These are phyloP conservation scores for Melieria crassipennis DNA, from an alignment of 2,888 invertebrate genomes.

Conservation along the genomic window DNA sequence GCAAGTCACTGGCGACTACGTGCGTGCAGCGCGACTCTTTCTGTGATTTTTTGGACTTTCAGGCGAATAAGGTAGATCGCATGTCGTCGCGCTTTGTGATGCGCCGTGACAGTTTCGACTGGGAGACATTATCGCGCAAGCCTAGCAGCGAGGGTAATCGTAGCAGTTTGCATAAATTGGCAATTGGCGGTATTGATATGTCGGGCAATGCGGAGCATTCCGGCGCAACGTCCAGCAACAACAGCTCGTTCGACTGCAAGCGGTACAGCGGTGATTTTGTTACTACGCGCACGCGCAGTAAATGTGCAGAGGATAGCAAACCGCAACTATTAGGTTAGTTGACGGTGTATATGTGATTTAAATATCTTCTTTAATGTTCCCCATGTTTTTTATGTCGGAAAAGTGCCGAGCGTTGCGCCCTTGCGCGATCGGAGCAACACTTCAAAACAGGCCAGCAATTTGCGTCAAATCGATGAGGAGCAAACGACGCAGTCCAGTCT, in stretches of 20 bases:
- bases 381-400: neutral
- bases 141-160: slow-evolving; percentile 46
- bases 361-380: neutral
- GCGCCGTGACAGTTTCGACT: slow-evolving; percentile 61
- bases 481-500: slow-evolving; percentile 36
- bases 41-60: slow-evolving; percentile 61
- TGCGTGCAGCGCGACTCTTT: slow-evolving; percentile 58
- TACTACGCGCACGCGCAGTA: slow-evolving; percentile 9
- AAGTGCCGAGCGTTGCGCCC: neutral
- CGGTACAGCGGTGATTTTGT: slow-evolving; percentile 18
- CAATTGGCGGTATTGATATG: slow-evolving; percentile 37
- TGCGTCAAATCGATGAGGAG: slow-evolving; percentile 57
- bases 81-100: slow-evolving; percentile 50
- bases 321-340: neutral
- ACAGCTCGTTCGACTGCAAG: neutral
- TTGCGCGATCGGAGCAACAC: slow-evolving; percentile 55
- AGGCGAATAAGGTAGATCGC: slow-evolving; percentile 53
- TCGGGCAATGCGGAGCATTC: slow-evolving; percentile 26
- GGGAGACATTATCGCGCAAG: slow-evolving; percentile 55
- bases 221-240: neutral
- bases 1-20: slow-evolving; percentile 47
- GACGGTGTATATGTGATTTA: no score
- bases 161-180: slow-evolving; percentile 35
- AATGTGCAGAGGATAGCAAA: slow-evolving; percentile 7
- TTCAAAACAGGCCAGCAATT: slow-evolving; percentile 44